Evolutionary conservation across 1,140 invertebrate genomes (phyloP), one percentile per base, ranked within the genome.

Genomic region (Drosophila santomea): DNA sequence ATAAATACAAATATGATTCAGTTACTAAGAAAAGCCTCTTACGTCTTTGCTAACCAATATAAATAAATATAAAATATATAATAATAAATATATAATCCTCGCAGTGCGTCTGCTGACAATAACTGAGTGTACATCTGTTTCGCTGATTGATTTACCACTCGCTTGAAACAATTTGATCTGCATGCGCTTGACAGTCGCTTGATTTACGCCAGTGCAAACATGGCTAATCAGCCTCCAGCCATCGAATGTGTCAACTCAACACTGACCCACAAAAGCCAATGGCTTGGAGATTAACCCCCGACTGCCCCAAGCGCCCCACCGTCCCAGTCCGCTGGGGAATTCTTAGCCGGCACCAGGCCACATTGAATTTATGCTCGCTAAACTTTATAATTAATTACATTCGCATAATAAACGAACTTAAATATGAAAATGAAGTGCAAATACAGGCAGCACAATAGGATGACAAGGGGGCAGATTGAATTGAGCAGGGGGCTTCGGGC

Each of bases 391-490:
- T 88, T 88, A 88, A 88, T 83, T 82, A 67, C 69, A 89, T 83
- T 76, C 80, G 83, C 83, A 89, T 88, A 88, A 89, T 83, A 89
- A 88, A 88, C 86, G 79, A 86, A 76, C 75, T 88, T 83, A 86
- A 86, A 86, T 88, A 88, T 86, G 83, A 86, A 88, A 88, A 86
- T 86, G 56, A 86, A 86, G 74, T 71, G 74, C 78, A 78, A 85
- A 88, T 80, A 85, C 48, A 69, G 47, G 35, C 59, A 63, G 52
- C 25, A 58, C 20, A 41, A 51, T 8, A 36, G 39, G 41, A n/a
- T 15, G 44, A 7, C 41, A 48, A 32, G 43, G 63, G 62, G 56
- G 38, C 60, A 44, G 10, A 50, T 52, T 32, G 8, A 25, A 44
- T 39, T 38, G 54, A 20, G 17, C 7, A 38, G 2, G 12, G 39